Evolutionary conservation across 2,888 invertebrate genomes (phyloP), one percentile per base, ranked within the genome.

Genomic region (Hydropsyche betteni): DNA sequence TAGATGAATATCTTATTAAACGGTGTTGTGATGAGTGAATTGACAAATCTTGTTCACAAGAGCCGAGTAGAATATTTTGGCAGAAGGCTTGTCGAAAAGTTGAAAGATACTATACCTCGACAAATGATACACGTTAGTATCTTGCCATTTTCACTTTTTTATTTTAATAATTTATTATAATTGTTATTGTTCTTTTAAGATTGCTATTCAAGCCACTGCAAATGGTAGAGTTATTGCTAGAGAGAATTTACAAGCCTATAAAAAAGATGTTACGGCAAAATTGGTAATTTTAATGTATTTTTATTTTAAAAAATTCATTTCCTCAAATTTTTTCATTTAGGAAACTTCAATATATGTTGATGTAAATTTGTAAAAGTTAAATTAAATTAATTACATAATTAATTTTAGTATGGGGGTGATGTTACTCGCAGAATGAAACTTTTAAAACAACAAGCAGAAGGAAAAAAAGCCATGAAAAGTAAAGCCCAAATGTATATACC

Each of bases 241-340:
- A 80, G 96, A 96, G 86, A 95, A 92, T 74, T 86, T 98, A 51
- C 94, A 94, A 83, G 90, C 98, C 0, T 94, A 91, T 80, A 90
- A 94, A 80, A 98, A 98, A 86, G 97, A 98, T 86, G 97, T 98
- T 0, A 93, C 95, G 0, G 94, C 95, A 0, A 98, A 97, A 90
- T 87, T 97, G 88, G 96, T 97, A 88, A 89, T 90, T 84, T 68
- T 36, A 52, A 1, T 10, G 16, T 44, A 69, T 12, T 68, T 68
- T 73, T 55, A 53, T 53, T 12, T n/a, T 12, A 53, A 24, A 24
- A 24, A 24, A 2, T 24, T 51, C 24, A n/a, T n/a, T n/a, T n/a
- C n/a, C n/a, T n/a, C n/a, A n/a, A n/a, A n/a, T n/a, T n/a, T n/a
- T n/a, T n/a, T n/a, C n/a, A 33, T 55, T 24, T 24, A 24, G 24